Percentiles rank a stretch among this genome's conserved stretches.
phyloP scores from a whole-genome alignment of 2,797 vertebrate species.

The Benthosema pterotum region DNA sequence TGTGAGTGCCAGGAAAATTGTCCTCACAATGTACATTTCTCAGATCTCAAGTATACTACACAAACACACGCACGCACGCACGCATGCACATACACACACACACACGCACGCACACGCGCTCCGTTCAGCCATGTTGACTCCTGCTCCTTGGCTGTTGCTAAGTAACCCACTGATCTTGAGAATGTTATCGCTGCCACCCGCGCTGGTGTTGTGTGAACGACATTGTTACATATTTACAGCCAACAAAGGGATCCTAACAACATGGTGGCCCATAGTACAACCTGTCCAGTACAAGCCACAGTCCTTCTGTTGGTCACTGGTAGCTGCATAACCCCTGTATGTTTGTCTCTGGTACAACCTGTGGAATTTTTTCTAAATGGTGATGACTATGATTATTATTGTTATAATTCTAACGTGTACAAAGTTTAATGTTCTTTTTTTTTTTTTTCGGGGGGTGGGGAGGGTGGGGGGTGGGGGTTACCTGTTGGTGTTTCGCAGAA shows the following conservation, averaged over 20 bases:
- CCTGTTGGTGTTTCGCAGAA: slow-evolving; percentile 9
- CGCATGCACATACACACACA: not conserved
- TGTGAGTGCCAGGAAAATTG: no score
- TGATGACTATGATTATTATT: slow-evolving; percentile 48
- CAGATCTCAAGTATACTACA: no score
- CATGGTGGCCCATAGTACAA: not conserved
- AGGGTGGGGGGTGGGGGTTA: not conserved
- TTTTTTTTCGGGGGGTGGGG: not conserved
- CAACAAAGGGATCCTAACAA: slow-evolving; percentile 1
- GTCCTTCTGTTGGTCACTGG: no score
- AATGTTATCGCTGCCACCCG: not conserved
- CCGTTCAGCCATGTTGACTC: not conserved
- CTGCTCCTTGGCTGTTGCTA: not conserved
- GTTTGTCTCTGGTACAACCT: slow-evolving; percentile 57
- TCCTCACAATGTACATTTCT: no score
- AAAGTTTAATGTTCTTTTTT: slow-evolving; percentile 49
- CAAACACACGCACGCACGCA: no score
- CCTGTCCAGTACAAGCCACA: not conserved
- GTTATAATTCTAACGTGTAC: slow-evolving; percentile 60
- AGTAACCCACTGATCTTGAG: not conserved
- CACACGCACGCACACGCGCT: no score
- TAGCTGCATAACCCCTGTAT: slow-evolving; percentile 25
- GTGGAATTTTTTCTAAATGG: slow-evolving; percentile 64
- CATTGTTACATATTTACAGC: slow-evolving; percentile 9
- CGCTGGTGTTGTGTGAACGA: not conserved